Percentiles rank a stretch among this genome's conserved stretches.
Evolutionary conservation across 1,140 invertebrate species (phyloP).

Genomic region (Schlechtendalia chinensis): DNA sequence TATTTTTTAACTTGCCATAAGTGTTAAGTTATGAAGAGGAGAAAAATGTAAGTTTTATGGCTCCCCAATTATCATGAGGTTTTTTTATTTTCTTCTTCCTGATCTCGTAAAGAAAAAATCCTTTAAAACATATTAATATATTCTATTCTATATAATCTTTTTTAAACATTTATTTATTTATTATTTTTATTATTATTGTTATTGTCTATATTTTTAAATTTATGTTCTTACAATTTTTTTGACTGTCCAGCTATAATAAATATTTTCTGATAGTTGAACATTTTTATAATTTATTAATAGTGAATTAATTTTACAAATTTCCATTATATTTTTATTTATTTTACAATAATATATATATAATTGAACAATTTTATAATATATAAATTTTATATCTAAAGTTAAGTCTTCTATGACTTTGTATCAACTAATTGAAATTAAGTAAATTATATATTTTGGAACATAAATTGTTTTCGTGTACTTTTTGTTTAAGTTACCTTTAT

Average conservation of each 20-base stretch:
- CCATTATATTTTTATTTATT: neutral
- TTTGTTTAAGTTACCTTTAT: neutral
- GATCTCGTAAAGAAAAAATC: conserved; percentile 18
- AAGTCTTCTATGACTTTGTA: too few relatives aligned
- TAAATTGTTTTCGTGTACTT: neutral
- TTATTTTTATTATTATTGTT: neutral
- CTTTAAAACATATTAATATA: neutral
- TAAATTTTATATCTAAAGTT: too few relatives aligned
- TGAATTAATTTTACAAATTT: neutral
- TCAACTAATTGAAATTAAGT: neutral
- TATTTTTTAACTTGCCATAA: conserved; percentile 27
- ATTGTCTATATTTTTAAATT: neutral
- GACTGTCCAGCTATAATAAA: conserved; percentile 18
- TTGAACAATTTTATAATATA: too few relatives aligned
- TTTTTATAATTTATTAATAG: neutral
- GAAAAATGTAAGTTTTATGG: neutral
- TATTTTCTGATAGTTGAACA: neutral
- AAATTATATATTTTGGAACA: neutral
- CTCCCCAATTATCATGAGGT: neutral
- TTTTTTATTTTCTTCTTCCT: conserved; percentile 38
- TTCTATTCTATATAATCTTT: conserved; percentile 8
- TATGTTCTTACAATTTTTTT: neutral
- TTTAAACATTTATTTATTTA: conserved; percentile 16
- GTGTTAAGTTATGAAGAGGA: conserved; percentile 18
- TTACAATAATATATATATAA: neutral